phyloP scores from a whole-genome alignment of 2,888 invertebrate genomes.

The Eustalomyia histrio region DNA sequence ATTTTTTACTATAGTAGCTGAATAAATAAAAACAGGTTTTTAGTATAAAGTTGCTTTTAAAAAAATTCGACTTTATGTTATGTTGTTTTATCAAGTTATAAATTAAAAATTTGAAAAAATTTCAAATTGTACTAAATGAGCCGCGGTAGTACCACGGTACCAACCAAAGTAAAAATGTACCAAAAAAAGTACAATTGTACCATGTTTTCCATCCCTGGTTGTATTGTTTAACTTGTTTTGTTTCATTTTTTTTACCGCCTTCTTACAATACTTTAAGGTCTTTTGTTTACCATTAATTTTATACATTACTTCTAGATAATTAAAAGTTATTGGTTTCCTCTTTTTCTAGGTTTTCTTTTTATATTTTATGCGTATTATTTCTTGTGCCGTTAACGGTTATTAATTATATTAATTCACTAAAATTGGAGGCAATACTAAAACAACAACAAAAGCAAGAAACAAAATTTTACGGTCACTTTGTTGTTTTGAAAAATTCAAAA shows the following conservation, averaged over 20 bases:
- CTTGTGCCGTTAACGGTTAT: conserved; percentile 35
- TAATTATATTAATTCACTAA: conserved; percentile 25
- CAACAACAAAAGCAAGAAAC: too few species aligned
- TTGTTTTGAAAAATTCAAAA: conserved; percentile 43
- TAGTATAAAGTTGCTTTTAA: too few species aligned
- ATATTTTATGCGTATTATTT: conserved; percentile 9
- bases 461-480: conserved; percentile 21
- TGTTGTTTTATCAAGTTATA: too few species aligned
- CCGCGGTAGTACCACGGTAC: too few species aligned
- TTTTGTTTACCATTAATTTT: background rate
- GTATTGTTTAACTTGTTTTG: background rate
- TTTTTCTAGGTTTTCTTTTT: background rate
- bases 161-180: too few species aligned
- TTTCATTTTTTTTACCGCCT: conserved; percentile 44
- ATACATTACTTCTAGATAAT: background rate
- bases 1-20: too few species aligned
- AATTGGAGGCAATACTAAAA: conserved; percentile 33
- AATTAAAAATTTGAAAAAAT: too few species aligned
- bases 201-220: too few species aligned
- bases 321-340: background rate
- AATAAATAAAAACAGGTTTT: too few species aligned
- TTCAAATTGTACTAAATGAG: too few species aligned
- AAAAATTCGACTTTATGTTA: too few species aligned
- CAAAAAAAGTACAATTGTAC: too few species aligned
- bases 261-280: conserved; percentile 22